A percentile compares a stretch with the other conserved stretches of the same genome.
phyloP scores from a whole-genome alignment of 2,888 invertebrate genomes.

The Bimastos eiseni region DNA sequence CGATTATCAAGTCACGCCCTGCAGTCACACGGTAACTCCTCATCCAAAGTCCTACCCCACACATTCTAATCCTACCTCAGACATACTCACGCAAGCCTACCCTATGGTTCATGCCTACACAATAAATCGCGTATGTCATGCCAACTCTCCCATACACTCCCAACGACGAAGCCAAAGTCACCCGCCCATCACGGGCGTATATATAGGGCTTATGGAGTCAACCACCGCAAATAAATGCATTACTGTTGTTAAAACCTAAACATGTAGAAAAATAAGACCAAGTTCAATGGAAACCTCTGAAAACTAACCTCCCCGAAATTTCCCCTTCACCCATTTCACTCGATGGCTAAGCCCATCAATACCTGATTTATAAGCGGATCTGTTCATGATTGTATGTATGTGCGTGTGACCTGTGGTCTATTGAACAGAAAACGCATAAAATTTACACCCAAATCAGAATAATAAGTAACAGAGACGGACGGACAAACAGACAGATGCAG shows the following conservation, averaged over 20 bases:
- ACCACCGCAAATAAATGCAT: too few relatives aligned
- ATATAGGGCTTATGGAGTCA: too few relatives aligned
- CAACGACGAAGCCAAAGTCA: neutral
- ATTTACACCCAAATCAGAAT: constrained; percentile 6
- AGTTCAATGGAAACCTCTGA: too few relatives aligned
- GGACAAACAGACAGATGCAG: neutral
- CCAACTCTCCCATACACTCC: neutral
- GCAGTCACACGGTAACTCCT: neutral
- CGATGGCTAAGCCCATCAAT: neutral
- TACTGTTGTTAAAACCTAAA: too few relatives aligned
- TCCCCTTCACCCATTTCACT: neutral
- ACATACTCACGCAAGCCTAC: neutral
- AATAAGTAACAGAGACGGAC: neutral
- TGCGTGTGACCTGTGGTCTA: neutral
- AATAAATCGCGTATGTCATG: neutral
- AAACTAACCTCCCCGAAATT: too few relatives aligned
- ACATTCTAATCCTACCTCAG: neutral
- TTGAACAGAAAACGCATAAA: neutral
- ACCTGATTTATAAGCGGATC: neutral
- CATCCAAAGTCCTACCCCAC: neutral
- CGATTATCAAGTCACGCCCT: neutral
- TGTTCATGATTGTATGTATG: neutral
- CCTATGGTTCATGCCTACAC: too few relatives aligned
- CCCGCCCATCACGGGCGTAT: too few relatives aligned
- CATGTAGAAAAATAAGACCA: too few relatives aligned